These are phyloP conservation scores for Anadara kagoshimensis DNA, from an alignment of 1,140 invertebrate genomes.

Conservation along the genomic window DNA sequence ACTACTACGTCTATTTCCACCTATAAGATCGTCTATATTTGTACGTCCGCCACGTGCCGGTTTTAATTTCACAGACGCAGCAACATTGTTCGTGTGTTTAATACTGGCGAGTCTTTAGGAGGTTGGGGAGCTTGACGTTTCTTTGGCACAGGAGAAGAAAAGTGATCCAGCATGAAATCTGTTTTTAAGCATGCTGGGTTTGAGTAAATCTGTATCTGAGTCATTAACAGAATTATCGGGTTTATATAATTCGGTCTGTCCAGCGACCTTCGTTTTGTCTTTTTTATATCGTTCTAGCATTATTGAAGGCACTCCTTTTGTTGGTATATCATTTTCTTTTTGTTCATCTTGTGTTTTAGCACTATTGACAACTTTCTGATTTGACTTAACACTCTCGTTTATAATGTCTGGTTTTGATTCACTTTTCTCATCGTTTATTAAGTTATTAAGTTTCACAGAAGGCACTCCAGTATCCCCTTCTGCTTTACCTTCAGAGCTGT, in stretches of 20 bases:
- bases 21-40: constrained; percentile 49
- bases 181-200: background rate
- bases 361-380: constrained; percentile 10
- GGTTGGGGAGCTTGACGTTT: constrained; percentile 30
- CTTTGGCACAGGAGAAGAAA: constrained; percentile 43
- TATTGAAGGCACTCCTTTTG: constrained; percentile 26
- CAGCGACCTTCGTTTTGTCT: no score
- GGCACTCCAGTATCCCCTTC: background rate
- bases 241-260: background rate
- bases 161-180: constrained; percentile 40
- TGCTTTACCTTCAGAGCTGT: background rate
- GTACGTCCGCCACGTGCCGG: constrained; percentile 16
- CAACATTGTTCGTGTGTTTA: constrained; percentile 16
- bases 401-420: constrained; percentile 10
- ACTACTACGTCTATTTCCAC: constrained; percentile 33
- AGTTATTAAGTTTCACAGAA: constrained; percentile 11
- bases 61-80: background rate
- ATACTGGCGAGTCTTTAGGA: background rate
- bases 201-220: constrained; percentile 22
- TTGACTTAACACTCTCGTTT: background rate
- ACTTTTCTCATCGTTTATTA: constrained; percentile 36
- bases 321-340: constrained; percentile 29
- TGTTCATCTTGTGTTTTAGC: constrained; percentile 8
- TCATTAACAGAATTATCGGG: background rate
- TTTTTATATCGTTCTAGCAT: background rate